Conservation (phyloP, 2,888 invertebrate species). For the Megastigmus dorsalis region DNA sequence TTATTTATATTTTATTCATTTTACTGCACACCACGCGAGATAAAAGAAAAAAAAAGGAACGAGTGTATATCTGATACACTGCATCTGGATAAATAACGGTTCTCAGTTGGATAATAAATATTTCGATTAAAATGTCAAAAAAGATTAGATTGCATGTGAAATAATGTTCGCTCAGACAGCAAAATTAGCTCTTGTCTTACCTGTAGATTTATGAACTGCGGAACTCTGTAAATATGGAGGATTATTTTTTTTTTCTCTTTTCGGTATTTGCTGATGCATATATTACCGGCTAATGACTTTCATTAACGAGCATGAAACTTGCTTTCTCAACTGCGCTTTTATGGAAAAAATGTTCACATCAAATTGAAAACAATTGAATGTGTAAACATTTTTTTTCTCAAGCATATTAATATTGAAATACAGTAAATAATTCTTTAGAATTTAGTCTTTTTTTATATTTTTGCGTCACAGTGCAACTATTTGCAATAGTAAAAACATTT, state of each 20-base stretch:
- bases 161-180: background rate
- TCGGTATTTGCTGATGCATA: background rate
- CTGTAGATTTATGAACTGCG: conserved; percentile 3
- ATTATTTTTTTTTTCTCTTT: background rate
- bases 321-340: background rate
- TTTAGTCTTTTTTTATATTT: too few species aligned
- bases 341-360: background rate
- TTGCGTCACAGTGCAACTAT: too few species aligned
- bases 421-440: background rate
- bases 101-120: conserved; percentile 10
- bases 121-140: background rate
- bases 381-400: too few species aligned
- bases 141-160: conserved; percentile 24
- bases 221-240: background rate
- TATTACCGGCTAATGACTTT: background rate
- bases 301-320: background rate
- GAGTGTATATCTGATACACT: too few species aligned
- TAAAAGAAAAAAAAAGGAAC: too few species aligned
- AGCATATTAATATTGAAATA: background rate
- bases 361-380: too few species aligned
- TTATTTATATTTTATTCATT: background rate
- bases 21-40: too few species aligned
- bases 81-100: background rate
- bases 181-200: background rate
- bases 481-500: too few species aligned